Percentiles rank a stretch among this genome's conserved stretches.
These are phyloP conservation scores for Macrotrachela quadricornifera DNA, from an alignment of 1,140 invertebrate species.

Conservation along the genomic window DNA sequence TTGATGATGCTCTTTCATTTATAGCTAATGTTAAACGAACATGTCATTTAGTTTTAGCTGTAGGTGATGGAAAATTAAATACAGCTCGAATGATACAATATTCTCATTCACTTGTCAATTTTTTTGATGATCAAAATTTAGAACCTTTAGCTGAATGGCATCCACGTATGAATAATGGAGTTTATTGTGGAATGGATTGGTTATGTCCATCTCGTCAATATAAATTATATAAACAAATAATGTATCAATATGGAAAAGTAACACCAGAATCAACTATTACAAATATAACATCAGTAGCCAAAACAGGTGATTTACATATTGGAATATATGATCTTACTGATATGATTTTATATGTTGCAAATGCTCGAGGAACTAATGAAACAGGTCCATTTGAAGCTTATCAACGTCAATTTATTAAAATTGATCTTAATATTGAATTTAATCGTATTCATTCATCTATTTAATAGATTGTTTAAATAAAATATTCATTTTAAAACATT, in stretches of 20 bases:
- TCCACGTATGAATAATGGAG: slow-evolving; percentile 15
- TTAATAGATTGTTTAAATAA: no score
- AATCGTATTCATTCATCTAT: no score
- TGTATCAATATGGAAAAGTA: slow-evolving; percentile 14
- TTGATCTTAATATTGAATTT: no score
- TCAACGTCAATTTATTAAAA: no score
- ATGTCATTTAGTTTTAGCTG: slow-evolving; percentile 18
- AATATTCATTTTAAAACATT: no score
- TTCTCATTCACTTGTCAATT: slow-evolving; percentile 16
- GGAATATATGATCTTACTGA: slow-evolving; percentile 16
- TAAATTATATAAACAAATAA: slow-evolving; percentile 11
- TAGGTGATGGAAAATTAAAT: slow-evolving; percentile 16
- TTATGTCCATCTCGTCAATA: neutral
- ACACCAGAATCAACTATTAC: slow-evolving; percentile 13
- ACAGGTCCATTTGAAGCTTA: slow-evolving; percentile 15
- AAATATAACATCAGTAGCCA: slow-evolving; percentile 15
- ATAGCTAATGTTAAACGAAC: slow-evolving; percentile 13
- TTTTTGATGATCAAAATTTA: slow-evolving; percentile 15
- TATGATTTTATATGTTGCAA: slow-evolving; percentile 14
- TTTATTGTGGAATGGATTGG: slow-evolving; percentile 15
- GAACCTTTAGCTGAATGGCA: slow-evolving; percentile 15
- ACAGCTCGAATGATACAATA: slow-evolving; percentile 16
- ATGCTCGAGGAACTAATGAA: slow-evolving; percentile 13
- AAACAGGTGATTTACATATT: slow-evolving; percentile 16
- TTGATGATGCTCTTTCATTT: slow-evolving; percentile 13